These are phyloP conservation scores for Rattus norvegicus DNA, from an alignment of 2,113 vertebrate genomes.

Conservation along the genomic window GRCr8 NC_086026.1:117225501-117226000, in stretches of 20 bases:
- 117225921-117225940: neutral
- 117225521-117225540: neutral
- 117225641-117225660: no score
- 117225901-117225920: neutral
- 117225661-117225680: neutral
- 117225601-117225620: no score
- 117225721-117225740: neutral
- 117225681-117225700: neutral
- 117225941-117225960: neutral
- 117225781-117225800: neutral
- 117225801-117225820: no score
- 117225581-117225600: no score
- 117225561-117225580: neutral
- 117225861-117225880: neutral
- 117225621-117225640: no score
- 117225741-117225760: neutral
- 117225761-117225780: neutral
- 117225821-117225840: neutral
- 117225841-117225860: neutral
- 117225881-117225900: neutral
- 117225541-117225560: neutral
- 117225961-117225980: neutral
- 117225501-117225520: no score
- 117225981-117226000: no score
- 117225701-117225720: neutral